A percentile compares a stretch with the other conserved stretches of the same genome.
These are phyloP conservation scores for Butorides virescens DNA, from an alignment of 2,113 vertebrate genomes.

Conservation along the genomic window DNA sequence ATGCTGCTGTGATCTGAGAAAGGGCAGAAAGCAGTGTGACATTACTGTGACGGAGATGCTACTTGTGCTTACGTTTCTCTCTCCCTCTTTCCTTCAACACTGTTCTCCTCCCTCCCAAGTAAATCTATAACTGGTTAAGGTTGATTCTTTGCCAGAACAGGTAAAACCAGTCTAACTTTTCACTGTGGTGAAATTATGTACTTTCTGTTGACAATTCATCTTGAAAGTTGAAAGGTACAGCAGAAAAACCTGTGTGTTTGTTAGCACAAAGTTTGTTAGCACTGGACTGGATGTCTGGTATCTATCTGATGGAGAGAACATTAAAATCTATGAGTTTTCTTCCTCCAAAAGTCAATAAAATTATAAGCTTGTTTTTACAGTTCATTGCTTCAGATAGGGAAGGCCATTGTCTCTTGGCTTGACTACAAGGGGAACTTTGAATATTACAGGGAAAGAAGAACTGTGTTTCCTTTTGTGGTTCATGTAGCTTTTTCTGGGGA, in stretches of 20 bases:
- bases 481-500: neutral
- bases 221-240: neutral
- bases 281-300: neutral
- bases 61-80: neutral
- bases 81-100: neutral
- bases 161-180: slow-evolving; percentile 28
- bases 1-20: neutral
- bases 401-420: neutral
- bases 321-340: neutral
- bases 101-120: neutral
- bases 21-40: neutral
- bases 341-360: neutral
- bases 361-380: neutral
- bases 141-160: neutral
- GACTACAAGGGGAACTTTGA: neutral
- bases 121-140: neutral
- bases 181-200: neutral
- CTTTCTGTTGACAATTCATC: neutral
- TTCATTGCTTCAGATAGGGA: neutral
- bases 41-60: neutral
- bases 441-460: neutral
- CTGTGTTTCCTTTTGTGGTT: neutral
- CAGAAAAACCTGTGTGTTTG: neutral
- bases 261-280: neutral
- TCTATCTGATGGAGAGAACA: neutral